Conservation (phyloP, 2,113 vertebrate species). For the Oxygymnocypris stewartii region DNA sequence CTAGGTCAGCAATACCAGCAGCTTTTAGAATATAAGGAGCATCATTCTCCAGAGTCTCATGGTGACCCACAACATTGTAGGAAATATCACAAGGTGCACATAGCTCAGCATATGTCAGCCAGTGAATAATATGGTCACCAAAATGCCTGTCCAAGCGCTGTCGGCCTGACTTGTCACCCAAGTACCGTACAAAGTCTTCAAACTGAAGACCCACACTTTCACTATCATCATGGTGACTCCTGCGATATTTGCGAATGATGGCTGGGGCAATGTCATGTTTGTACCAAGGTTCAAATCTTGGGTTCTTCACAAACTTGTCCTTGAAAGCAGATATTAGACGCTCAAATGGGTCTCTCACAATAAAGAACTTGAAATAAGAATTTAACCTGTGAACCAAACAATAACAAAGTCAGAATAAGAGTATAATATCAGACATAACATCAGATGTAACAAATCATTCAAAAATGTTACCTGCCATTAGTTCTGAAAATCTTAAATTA, state of each 20-base stretch:
- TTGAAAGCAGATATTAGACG: constrained; percentile 85
- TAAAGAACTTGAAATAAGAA: constrained; percentile 97
- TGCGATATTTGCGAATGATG: constrained; percentile 93
- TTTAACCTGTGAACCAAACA: constrained; percentile 78
- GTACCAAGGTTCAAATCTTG: constrained; percentile 97
- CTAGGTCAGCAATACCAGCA: constrained; percentile 81
- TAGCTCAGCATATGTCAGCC: constrained; percentile 91
- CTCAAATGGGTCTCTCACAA: constrained; percentile 96
- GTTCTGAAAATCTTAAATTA: not conserved
- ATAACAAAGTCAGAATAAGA: not conserved
- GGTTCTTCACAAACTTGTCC: constrained; percentile 97
- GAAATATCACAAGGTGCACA: constrained; percentile 92
- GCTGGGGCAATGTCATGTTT: constrained; percentile 92
- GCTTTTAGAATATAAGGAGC: constrained; percentile 87
- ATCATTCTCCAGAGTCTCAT: constrained; percentile 91
- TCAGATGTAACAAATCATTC: not conserved
- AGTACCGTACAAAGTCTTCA: constrained; percentile 94
- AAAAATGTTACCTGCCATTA: not conserved
- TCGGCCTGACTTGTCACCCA: constrained; percentile 85
- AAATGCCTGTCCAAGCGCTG: constrained; percentile 88
- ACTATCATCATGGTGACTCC: constrained; percentile 72
- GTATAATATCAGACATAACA: not conserved
- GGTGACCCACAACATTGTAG: constrained; percentile 90
- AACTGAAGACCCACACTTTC: constrained; percentile 86
- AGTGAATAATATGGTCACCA: constrained; percentile 94